phyloP scores from a whole-genome alignment of 2,113 vertebrate genomes.

The Himantopus leucocephalus region DNA sequence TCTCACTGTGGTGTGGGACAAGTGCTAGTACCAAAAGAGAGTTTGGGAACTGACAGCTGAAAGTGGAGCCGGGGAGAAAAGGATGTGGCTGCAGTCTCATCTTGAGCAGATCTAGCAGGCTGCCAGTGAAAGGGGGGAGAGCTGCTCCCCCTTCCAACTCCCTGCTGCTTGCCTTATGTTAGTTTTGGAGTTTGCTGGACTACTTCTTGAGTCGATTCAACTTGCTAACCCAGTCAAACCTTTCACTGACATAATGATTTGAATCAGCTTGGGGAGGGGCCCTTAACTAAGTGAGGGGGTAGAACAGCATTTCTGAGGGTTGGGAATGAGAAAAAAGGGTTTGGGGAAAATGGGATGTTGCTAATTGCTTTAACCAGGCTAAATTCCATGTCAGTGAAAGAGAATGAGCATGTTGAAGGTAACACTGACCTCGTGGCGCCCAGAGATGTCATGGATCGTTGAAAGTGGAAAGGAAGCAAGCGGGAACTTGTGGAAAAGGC shows the following conservation, averaged over 20 bases:
- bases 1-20: rapidly evolving
- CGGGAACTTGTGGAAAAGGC: background rate
- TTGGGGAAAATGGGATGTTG: background rate
- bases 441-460: background rate
- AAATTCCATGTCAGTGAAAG: background rate
- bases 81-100: background rate
- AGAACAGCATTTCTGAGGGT: background rate
- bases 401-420: background rate
- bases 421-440: background rate
- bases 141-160: background rate
- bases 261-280: background rate
- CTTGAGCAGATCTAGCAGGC: background rate
- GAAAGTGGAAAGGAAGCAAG: background rate
- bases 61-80: background rate
- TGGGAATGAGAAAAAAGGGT: background rate
- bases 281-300: background rate
- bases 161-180: background rate
- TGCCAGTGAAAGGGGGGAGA: background rate
- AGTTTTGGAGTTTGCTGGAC: background rate
- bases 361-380: background rate
- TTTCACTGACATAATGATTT: background rate
- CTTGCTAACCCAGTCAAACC: background rate
- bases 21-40: background rate
- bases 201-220: background rate
- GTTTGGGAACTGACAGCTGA: rapidly evolving